Conservation (phyloP, 30 jellyfish, hydroid and myxozoan genomes). For the Sanderia malayensis region DNA sequence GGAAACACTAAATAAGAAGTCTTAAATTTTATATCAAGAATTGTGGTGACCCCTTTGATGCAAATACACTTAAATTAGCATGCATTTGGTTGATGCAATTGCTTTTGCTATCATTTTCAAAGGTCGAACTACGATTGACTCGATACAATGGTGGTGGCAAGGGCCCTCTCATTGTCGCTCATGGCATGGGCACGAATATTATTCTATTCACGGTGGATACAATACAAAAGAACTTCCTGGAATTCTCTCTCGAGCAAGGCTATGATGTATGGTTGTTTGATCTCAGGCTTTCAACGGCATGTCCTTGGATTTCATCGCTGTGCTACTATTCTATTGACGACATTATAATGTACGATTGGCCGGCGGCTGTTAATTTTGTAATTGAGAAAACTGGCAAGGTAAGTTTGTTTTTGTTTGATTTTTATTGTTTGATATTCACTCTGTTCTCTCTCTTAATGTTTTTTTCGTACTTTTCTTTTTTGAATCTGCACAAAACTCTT, state of each 20-base stretch:
- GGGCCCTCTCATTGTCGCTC: constrained; percentile 63
- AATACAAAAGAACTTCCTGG: constrained; percentile 57
- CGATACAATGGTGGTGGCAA: constrained; percentile 72
- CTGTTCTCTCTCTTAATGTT: neutral
- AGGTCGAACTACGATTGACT: constrained; percentile 68
- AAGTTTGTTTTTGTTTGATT: neutral
- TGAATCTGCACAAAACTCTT: too few relatives aligned
- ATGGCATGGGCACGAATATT: constrained; percentile 62
- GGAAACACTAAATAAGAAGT: too few relatives aligned
- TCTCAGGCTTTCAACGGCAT: constrained; percentile 52
- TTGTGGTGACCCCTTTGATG: too few relatives aligned
- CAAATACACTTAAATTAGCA: too few relatives aligned
- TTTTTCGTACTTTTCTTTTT: too few relatives aligned
- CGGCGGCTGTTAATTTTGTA: constrained; percentile 66
- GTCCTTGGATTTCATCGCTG: constrained; percentile 85
- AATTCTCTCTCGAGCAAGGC: constrained; percentile 32
- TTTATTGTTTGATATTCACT: neutral
- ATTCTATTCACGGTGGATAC: constrained; percentile 58
- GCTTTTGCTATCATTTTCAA: too few relatives aligned
- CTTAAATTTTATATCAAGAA: too few relatives aligned
- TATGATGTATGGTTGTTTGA: too few relatives aligned
- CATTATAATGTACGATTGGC: constrained; percentile 26
- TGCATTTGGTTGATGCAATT: too few relatives aligned
- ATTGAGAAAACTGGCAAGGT: constrained; percentile 60
- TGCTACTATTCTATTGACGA: constrained; percentile 47